phyloP scores from a whole-genome alignment of 2,797 vertebrate species.

The Knipowitschia caucasica region DNA sequence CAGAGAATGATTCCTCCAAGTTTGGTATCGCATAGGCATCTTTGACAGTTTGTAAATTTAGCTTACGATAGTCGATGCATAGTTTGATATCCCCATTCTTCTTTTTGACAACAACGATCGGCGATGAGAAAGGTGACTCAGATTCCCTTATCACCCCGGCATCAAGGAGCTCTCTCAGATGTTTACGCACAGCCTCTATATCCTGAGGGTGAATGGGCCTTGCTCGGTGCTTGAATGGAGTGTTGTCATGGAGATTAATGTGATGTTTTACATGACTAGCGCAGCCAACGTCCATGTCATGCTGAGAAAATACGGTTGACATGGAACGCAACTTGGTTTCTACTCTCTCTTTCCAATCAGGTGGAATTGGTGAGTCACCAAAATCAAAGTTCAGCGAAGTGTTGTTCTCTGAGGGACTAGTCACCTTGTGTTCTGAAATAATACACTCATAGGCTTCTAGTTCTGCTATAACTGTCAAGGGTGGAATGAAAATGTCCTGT shows the following conservation, averaged over 20 bases:
- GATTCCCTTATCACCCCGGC: background rate
- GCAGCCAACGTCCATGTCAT: background rate
- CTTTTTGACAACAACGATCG: background rate
- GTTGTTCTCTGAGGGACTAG: too few relatives aligned
- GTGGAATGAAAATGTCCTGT: background rate
- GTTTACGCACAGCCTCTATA: background rate
- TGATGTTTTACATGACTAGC: background rate
- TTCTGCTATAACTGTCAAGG: slow-evolving; percentile 9
- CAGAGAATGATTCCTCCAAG: background rate
- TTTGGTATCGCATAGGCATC: background rate
- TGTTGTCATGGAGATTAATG: background rate
- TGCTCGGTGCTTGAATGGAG: background rate
- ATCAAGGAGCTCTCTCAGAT: background rate
- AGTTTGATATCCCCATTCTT: background rate
- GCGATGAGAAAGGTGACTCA: background rate
- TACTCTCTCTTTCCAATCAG: background rate
- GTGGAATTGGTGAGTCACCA: background rate
- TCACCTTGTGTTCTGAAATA: background rate
- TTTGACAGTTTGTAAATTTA: background rate
- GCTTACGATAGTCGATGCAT: background rate
- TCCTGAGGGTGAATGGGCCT: background rate
- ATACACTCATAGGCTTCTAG: background rate
- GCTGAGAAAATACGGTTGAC: background rate
- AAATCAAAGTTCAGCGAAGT: too few relatives aligned
- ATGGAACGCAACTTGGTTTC: background rate